phyloP scores from a whole-genome alignment of 2,797 vertebrate species.

The Lutjanus campechanus region DNA sequence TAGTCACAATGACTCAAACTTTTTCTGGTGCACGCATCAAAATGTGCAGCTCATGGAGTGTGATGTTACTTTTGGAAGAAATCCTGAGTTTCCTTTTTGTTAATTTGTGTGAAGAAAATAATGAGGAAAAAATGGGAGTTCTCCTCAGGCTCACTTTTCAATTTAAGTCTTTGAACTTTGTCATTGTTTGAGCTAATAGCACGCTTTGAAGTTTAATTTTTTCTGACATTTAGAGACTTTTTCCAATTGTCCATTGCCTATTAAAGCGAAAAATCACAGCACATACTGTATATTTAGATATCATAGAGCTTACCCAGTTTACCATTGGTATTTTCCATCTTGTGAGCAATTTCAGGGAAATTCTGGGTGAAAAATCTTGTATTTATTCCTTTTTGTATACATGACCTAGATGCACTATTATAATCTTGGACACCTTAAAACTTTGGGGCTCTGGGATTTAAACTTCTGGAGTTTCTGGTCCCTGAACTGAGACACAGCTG shows the following conservation, averaged over 20 bases:
- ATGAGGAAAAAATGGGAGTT: neutral
- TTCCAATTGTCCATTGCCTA: neutral
- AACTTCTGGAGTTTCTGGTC: neutral
- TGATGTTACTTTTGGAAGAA: neutral
- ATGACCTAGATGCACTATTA: neutral
- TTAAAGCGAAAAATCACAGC: neutral
- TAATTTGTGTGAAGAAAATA: neutral
- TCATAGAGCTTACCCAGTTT: neutral
- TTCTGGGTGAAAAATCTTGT: neutral
- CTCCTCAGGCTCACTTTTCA: neutral
- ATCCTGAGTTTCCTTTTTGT: fast-evolving
- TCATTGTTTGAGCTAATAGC: neutral
- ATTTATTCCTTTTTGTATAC: neutral
- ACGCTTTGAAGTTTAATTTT: neutral
- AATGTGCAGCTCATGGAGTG: neutral
- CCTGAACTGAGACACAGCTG: neutral
- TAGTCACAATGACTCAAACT: neutral
- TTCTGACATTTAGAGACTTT: neutral
- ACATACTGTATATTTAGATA: neutral
- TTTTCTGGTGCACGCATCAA: too few relatives aligned
- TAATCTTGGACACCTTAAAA: neutral
- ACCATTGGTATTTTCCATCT: neutral
- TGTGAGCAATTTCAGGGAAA: neutral
- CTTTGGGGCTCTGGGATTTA: neutral
- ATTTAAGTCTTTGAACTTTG: neutral